Percentiles rank a stretch among this genome's conserved stretches.
These are phyloP conservation scores for Enteromius fasciolatus DNA, from an alignment of 2,797 vertebrate genomes.

Conservation along the genomic window DNA sequence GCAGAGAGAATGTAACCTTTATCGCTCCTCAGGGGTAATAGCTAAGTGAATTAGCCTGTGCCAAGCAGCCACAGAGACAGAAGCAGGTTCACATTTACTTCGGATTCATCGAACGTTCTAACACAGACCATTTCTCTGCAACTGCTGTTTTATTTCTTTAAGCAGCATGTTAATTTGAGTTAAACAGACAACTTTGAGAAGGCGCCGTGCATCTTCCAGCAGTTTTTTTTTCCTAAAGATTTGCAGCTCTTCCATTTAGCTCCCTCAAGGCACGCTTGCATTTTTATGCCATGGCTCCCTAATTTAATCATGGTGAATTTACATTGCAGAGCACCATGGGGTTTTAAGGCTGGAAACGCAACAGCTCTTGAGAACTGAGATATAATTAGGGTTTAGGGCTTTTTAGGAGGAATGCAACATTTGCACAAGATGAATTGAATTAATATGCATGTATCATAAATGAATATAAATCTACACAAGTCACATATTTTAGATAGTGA, in stretches of 20 bases:
- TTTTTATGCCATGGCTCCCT: slow-evolving; percentile 58
- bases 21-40: not conserved
- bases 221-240: not conserved
- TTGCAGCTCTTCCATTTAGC: slow-evolving; percentile 35
- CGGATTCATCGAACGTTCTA: slow-evolving; percentile 6
- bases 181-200: slow-evolving; percentile 27
- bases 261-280: slow-evolving; percentile 58
- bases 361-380: slow-evolving; percentile 40
- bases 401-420: slow-evolving; percentile 48
- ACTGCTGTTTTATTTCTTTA: slow-evolving; percentile 22
- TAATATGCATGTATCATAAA: slow-evolving; percentile 52
- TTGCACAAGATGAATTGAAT: slow-evolving; percentile 51
- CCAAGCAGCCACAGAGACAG: slow-evolving; percentile 58
- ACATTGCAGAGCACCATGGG: slow-evolving; percentile 71
- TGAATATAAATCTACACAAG: slow-evolving; percentile 54
- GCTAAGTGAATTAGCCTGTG: slow-evolving; percentile 2
- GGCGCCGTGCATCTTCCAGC: not conserved
- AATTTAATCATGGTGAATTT: slow-evolving; percentile 75
- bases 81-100: slow-evolving; percentile 74
- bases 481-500: slow-evolving; percentile 34
- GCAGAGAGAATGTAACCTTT: slow-evolving; percentile 34
- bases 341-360: slow-evolving; percentile 55
- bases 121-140: slow-evolving; percentile 16
- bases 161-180: slow-evolving; percentile 29
- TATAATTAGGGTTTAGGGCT: slow-evolving; percentile 55